A percentile compares a stretch with the other conserved stretches of the same genome.
These are phyloP conservation scores for Ceyx margarethae DNA, from an alignment of 2,113 vertebrate species.

Conservation along the genomic window DNA sequence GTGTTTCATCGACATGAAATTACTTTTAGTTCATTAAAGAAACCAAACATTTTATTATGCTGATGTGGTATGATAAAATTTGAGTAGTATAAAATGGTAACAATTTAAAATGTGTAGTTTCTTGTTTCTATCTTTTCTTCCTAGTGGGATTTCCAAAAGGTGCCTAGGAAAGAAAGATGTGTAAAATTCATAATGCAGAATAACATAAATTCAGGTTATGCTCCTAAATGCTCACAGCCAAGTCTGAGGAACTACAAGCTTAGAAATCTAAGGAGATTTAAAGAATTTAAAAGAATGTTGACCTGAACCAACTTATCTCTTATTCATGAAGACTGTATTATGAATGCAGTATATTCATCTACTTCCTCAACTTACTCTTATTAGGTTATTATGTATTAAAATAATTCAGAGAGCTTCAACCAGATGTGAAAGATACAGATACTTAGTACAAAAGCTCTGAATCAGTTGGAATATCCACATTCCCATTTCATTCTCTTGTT, in stretches of 20 bases:
- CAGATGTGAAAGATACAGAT: background rate
- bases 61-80: background rate
- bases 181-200: background rate
- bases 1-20: background rate
- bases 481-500: background rate
- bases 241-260: background rate
- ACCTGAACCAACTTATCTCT: background rate
- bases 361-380: background rate
- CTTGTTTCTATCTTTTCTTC: background rate
- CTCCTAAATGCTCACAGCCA: background rate
- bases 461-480: background rate
- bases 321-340: background rate
- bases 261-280: background rate
- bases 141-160: background rate
- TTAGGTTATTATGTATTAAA: constrained; percentile 2
- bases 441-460: background rate
- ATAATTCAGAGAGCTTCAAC: background rate
- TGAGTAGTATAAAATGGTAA: background rate
- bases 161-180: background rate
- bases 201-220: background rate
- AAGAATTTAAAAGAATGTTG: background rate
- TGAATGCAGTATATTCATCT: background rate
- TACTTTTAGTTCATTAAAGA: background rate
- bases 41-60: background rate
- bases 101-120: background rate